Evolutionary conservation across 2,888 invertebrate species (phyloP), one percentile per base, ranked within the genome.

Genomic region (Dryomyza anilis): DNA sequence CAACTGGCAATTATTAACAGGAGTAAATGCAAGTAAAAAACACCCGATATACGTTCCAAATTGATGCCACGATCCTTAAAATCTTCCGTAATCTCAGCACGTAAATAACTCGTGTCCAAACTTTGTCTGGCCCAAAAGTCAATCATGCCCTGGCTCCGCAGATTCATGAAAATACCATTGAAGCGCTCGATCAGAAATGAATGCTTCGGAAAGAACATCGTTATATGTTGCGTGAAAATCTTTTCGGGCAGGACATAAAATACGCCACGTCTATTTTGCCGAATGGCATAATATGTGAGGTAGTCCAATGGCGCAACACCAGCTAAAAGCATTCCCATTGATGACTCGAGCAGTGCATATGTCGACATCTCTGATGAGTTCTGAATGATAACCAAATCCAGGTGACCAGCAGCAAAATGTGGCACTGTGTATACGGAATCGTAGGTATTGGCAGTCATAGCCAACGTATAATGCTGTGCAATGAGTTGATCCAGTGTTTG

Each of bases 161-260:
- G 33, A 25, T 64, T 65, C 68, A 72, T 69, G 10, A 76, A 36
- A 0, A 72, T 7, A 21, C 67, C 30, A 58, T 74, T 69, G 7
- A 75, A 70, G 2, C 70, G 70, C 29, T 70, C 67, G 6, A 71
- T 70, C 6, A 75, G 48, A 63, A 62, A 74, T 0, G 74, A 75
- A 36, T 73, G 72, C 58, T 74, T 74, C 5, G 71, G 48, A 43
- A 76, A 73, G 36, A 71, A 73, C 63, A 75, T 70, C 1, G 75
- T 72, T 21, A 71, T 66, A n/a, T 71, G 72, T 36, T 73, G 71
- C 1, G 71, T 53, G 39, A 71, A 70, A 27, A 74, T 69, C n/a
- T 66, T 65, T 56, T 75, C 72, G 0, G 71, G 67, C 19, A 75
- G 25, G 4, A 69, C 61, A 46, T 69, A 68, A 58, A 72, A 72